Conservation (phyloP, 2,797 vertebrate species). For the Rhinophrynus dorsalis region DNA sequence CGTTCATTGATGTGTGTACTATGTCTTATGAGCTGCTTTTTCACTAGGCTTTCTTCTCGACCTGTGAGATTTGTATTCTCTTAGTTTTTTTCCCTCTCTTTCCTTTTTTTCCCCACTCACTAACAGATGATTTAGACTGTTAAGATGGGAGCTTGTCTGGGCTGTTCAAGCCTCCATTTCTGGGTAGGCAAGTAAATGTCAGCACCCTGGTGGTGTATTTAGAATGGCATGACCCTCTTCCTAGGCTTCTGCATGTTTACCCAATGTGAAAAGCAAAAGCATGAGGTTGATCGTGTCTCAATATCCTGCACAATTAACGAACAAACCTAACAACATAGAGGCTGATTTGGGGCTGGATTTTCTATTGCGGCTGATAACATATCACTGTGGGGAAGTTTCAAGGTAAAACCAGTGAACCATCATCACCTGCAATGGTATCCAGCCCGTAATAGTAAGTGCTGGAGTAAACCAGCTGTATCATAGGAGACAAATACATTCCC, state of each 20-base stretch:
- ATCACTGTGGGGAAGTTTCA: no score
- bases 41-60: constrained; percentile 29
- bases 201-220: constrained; percentile 67
- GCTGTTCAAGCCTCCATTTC: constrained; percentile 74
- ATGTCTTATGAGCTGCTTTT: no score
- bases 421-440: no score
- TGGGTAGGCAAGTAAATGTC: constrained; percentile 80
- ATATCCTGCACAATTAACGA: constrained; percentile 56
- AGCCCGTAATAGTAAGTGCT: no score
- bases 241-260: constrained; percentile 70
- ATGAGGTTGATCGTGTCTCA: constrained; percentile 64
- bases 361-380: no score
- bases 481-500: no score
- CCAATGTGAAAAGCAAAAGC: constrained; percentile 65
- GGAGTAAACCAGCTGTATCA: no score
- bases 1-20: no score
- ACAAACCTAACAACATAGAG: constrained; percentile 45
- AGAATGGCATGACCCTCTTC: constrained; percentile 68
- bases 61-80: constrained; percentile 5
- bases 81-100: constrained; percentile 63
- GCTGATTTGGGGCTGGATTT: no score
- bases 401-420: no score
- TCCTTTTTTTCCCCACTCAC: constrained; percentile 83
- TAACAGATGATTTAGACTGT: constrained; percentile 92
- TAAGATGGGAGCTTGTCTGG: constrained; percentile 82